Base-by-base conservation (phyloP, 2,113 vertebrate species). In the Corythaeola cristata region DNA sequence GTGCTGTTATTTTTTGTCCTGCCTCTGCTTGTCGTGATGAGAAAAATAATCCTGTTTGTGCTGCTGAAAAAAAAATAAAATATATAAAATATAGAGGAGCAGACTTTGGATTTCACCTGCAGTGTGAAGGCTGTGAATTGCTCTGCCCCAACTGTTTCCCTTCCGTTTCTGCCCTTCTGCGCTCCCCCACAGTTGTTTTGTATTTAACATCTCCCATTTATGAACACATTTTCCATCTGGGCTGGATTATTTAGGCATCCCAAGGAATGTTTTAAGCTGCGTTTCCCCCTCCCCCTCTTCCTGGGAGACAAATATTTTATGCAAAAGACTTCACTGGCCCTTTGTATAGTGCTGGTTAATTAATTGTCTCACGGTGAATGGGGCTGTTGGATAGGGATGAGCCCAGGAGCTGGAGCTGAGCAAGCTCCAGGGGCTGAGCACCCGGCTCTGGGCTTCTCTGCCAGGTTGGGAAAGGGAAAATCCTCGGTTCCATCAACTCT, bases 221-320 rank as follows among this genome's bases (percentile, higher is more conserved):
- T 26, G 56, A 87, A 11, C 80, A 2, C 37, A 1, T 87, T 91
- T 93, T 60, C 91, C 91, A 81, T 84, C 95, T 91, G 91, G 84
- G 50, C 24, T 45, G 68, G 77, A 75, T 93, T 74, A 78, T 95
- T 94, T 62, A 22, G 52, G 68, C 67, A 71, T 91, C 76, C 58
- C 41, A 15, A 62, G 50, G 92, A 80, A 89, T 32, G 69, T 63
- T 85, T 87, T 45, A 76, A 89, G 56, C 85, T 53, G 37, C 16
- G 10, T 66, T 15, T 88, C 20, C 56, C 67, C 67, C 20, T 90
- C 63, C 75, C 41, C 32, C 37, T 83, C 47, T 90, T 63, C 66
- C 60, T 3, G 1, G 55, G 39, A 81, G 90, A 71, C 32, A 62
- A 72, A 37, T 39, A 55, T 59, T 88, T 76, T 24, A 30, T 82